These are phyloP conservation scores for Hyperoplus immaculatus DNA, from an alignment of 2,797 vertebrate genomes.

Conservation along the genomic window DNA sequence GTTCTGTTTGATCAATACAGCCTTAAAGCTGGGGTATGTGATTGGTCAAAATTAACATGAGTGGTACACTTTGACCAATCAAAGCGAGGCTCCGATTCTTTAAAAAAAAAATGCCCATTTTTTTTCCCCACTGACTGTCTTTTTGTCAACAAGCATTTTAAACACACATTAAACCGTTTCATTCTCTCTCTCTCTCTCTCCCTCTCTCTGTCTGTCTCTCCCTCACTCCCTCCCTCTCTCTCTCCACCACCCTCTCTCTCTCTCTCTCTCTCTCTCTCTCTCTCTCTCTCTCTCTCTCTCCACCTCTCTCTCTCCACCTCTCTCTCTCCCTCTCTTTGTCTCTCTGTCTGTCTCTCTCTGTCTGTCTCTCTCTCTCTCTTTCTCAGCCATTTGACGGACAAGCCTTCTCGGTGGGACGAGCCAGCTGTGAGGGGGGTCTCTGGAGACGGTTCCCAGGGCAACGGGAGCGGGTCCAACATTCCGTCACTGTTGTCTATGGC, in stretches of 20 bases:
- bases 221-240: no score
- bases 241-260: background rate
- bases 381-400: conserved; percentile 89
- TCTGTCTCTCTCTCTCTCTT: background rate
- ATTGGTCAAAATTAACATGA: no score
- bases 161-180: background rate
- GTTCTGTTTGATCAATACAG: no score
- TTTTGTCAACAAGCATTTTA: conserved; percentile 36
- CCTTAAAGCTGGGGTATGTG: no score
- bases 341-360: conserved; percentile 13
- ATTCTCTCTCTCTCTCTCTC: background rate
- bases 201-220: background rate
- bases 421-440: conserved; percentile 82
- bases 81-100: no score
- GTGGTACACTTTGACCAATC: no score
- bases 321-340: conserved; percentile 17
- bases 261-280: background rate
- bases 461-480: conserved; percentile 89
- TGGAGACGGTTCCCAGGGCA: conserved; percentile 86
- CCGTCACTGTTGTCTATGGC: conserved; percentile 95
- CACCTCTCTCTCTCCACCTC: background rate
- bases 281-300: conserved; percentile 3
- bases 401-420: conserved; percentile 89
- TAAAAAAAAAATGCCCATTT: no score
- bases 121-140: background rate